Conservation (phyloP, 2,888 invertebrate species). For the Willowsia nigromaculata region DNA sequence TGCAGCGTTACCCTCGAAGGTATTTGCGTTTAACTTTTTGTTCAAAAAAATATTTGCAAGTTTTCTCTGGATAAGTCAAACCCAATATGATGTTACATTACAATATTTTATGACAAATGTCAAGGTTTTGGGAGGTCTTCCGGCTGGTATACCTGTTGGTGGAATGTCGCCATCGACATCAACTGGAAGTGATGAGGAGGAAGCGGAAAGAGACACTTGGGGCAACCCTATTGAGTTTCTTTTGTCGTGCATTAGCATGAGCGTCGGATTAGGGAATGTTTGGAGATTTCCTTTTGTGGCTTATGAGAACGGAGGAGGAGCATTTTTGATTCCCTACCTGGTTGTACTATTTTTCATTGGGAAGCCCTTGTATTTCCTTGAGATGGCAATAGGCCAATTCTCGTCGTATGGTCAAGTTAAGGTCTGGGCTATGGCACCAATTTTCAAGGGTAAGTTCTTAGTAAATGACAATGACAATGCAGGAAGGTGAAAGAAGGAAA, state of each 20-base stretch:
- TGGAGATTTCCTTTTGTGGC: conserved; percentile 70
- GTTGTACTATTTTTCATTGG: conserved; percentile 82
- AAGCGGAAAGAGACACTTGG: conserved; percentile 63
- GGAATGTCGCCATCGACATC: neutral
- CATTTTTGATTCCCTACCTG: conserved; percentile 79
- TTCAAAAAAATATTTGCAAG: neutral
- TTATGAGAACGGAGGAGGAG: conserved; percentile 79
- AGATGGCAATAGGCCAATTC: conserved; percentile 91
- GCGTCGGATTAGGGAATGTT: conserved; percentile 62
- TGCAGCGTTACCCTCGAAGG: conserved; percentile 30
- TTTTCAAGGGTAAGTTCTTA: conserved; percentile 74
- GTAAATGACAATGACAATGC: neutral
- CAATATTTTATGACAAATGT: no score
- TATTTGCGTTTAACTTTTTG: neutral
- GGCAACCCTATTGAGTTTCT: conserved; percentile 71
- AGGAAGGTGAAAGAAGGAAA: conserved; percentile 24
- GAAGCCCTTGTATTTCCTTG: conserved; percentile 91
- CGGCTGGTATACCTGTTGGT: neutral
- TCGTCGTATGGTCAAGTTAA: conserved; percentile 89
- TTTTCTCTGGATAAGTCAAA: neutral
- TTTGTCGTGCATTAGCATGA: conserved; percentile 56
- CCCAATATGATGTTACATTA: no score
- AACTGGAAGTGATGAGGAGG: neutral
- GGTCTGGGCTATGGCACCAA: conserved; percentile 82
- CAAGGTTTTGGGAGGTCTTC: conserved; percentile 30